Conservation (phyloP, 2,113 vertebrate species). For the Sturnira hondurensis region DNA sequence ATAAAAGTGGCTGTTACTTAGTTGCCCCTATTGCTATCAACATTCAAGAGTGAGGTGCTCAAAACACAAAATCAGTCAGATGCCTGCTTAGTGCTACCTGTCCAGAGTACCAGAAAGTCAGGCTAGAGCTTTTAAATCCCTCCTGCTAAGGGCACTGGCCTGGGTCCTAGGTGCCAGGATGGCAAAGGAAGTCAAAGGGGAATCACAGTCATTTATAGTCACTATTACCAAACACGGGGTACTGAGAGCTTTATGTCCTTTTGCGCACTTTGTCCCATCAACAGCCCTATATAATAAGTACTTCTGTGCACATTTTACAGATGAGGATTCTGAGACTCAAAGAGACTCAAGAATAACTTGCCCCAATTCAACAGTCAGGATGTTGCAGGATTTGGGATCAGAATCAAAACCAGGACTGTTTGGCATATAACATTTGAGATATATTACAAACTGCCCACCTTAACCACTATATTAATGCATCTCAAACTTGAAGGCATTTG, state of each 20-base stretch:
- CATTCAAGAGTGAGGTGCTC: not conserved
- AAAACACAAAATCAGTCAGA: not conserved
- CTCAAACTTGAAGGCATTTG: not conserved
- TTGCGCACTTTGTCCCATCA: not conserved
- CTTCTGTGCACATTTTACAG: not conserved
- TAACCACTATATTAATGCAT: not conserved
- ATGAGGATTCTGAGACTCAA: not conserved
- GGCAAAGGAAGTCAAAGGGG: not conserved
- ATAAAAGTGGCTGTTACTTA: not conserved
- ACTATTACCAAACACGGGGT: not conserved
- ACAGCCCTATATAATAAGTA: not conserved
- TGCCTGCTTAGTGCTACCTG: not conserved
- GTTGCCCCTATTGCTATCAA: not conserved
- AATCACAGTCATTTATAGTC: no score
- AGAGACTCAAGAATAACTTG: not conserved
- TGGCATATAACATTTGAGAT: not conserved
- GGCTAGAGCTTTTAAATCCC: not conserved
- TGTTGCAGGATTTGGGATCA: not conserved
- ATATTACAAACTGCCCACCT: not conserved
- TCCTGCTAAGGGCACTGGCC: not conserved
- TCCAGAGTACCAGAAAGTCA: not conserved
- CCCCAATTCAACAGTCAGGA: not conserved
- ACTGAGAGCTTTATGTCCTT: not conserved
- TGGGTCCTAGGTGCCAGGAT: not conserved
- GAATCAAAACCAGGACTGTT: not conserved